Evolutionary conservation across 2,113 vertebrate genomes (phyloP), one percentile per base, ranked within the genome.

Genomic region (Pseudolaguvia tuberculata): DNA sequence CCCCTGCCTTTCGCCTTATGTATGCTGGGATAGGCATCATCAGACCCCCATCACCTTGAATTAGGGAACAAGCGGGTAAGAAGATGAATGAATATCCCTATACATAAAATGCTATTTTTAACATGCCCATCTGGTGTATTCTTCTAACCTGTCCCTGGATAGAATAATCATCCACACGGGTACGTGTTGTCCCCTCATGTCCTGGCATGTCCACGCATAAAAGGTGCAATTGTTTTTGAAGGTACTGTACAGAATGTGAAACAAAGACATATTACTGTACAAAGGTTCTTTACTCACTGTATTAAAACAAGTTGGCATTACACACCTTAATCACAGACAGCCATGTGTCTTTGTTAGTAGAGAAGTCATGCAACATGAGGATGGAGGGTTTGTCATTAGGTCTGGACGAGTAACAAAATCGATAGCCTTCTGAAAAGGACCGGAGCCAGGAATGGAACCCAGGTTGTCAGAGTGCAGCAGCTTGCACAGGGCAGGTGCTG

Each of bases 201-300:
- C 96, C 96, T 0, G 96, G 96, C 95, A 99, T 94, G 80, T 99
- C 96, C 79, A 98, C 93, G 2, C 95, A 98, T 67, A 98, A 81
- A 77, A 99, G 87, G 81, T 99, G 96, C 65, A 98, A 87, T 85
- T 97, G 94, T 88, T 98, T 98, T 0, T 96, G 96, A 61, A 98
- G 90, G 84, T 96, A 98, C 96, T 98, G 47, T 66, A 61, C 15
- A 78, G 8, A 80, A 5, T 8, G 35, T 1, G 42, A 14, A 57
- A 66, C 58, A 73, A 39, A 47, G 1, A 55, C 6, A n/a, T 50
- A 21, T 61, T 27, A 29, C 21, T 31, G n/a, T n/a, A n/a, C n/a
- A n/a, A 14, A 17, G 6, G 35, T 27, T 23, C 0, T 62, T 25
- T 77, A 39, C 62, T 18, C 5, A n/a, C 7, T 47, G 10, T 27